A percentile compares a stretch with the other conserved stretches of the same genome.
Evolutionary conservation across 2,797 vertebrate species (phyloP).

Genomic region (Acrossocheilus wenchowensis): DNA sequence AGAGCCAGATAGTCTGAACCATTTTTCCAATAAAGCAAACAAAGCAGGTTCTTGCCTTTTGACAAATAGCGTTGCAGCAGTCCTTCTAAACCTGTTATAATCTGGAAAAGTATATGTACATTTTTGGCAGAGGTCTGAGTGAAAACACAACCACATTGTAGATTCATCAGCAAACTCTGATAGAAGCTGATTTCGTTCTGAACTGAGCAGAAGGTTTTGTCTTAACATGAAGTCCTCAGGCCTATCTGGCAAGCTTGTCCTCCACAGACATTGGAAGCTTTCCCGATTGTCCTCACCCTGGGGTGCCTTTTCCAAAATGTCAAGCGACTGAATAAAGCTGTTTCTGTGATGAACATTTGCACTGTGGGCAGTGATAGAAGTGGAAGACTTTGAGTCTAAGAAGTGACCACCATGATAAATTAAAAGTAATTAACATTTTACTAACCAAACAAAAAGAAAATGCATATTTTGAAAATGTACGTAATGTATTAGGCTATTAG

Average conservation of each 20-base stretch:
- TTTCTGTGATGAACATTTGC: conserved; percentile 43
- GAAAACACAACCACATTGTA: conserved; percentile 62
- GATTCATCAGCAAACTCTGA: conserved; percentile 48
- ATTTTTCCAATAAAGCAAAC: conserved; percentile 35
- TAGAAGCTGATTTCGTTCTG: conserved; percentile 51
- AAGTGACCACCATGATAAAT: neutral
- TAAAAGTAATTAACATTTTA: neutral
- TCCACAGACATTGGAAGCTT: conserved; percentile 49
- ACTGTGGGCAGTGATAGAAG: conserved; percentile 8
- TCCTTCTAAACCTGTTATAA: conserved; percentile 48
- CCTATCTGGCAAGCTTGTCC: conserved; percentile 39
- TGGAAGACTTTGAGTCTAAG: neutral
- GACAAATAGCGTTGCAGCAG: conserved; percentile 40
- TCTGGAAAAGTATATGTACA: conserved; percentile 57
- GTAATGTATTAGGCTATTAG: neutral
- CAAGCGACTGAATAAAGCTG: conserved; percentile 31
- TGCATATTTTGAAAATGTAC: neutral
- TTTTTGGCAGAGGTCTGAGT: conserved; percentile 51
- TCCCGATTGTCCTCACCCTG: conserved; percentile 42
- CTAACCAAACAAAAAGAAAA: neutral
- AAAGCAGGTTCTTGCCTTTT: conserved; percentile 37
- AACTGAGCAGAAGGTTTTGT: conserved; percentile 38
- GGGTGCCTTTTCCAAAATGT: conserved; percentile 46
- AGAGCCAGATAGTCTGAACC: conserved; percentile 1
- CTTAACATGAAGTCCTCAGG: conserved; percentile 22